Conservation (phyloP, 2,113 vertebrate genomes). For the Pelodiscus sinensis region DNA sequence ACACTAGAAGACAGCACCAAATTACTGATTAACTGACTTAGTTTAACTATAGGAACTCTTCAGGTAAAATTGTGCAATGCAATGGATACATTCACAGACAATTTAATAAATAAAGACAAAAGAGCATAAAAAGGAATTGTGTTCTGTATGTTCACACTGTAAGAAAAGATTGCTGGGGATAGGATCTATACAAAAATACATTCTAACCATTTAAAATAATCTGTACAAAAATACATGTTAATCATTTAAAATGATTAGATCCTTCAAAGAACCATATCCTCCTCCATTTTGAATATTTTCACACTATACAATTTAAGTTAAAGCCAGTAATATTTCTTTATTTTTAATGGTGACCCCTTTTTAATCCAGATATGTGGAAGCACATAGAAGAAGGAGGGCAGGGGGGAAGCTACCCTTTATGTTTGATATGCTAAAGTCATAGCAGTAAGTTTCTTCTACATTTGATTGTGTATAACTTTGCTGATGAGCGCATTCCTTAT, state of each 20-base stretch:
- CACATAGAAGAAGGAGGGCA: neutral
- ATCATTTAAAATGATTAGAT: neutral
- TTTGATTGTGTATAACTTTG: slow-evolving; percentile 61
- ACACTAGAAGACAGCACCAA: slow-evolving; percentile 58
- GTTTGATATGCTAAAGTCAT: slow-evolving; percentile 57
- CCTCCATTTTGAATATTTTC: slow-evolving; percentile 17
- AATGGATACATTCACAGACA: neutral
- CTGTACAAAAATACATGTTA: neutral
- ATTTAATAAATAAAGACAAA: neutral
- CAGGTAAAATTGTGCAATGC: neutral
- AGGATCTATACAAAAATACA: neutral
- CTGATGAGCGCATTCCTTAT: slow-evolving; percentile 60
- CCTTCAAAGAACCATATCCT: neutral
- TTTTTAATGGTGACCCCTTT: slow-evolving; percentile 21
- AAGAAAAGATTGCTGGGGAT: neutral
- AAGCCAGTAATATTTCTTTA: slow-evolving; percentile 27
- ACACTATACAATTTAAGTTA: slow-evolving; percentile 1
- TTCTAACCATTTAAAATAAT: neutral
- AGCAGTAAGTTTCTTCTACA: slow-evolving; percentile 28
- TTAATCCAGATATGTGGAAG: slow-evolving; percentile 21
- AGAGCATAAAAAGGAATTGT: neutral
- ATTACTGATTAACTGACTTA: slow-evolving; percentile 45
- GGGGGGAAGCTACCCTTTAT: neutral
- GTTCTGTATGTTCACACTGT: neutral
- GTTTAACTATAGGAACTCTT: slow-evolving; percentile 11